A percentile compares a stretch with the other conserved stretches of the same genome.
phyloP scores from a whole-genome alignment of 2,797 vertebrate species.

The Cyprinella venusta region DNA sequence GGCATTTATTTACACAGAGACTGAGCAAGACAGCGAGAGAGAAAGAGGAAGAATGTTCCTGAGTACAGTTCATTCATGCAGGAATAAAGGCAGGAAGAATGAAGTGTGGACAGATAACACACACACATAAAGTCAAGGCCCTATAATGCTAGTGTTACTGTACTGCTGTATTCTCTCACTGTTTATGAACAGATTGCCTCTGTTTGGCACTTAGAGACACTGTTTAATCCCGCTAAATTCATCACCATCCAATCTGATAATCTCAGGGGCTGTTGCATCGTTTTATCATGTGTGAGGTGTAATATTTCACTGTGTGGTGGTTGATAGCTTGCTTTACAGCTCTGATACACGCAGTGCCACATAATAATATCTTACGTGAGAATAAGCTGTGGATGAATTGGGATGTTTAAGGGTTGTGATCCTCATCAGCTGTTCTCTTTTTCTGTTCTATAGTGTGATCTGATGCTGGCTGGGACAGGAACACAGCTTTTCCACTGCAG shows the following conservation, averaged over 20 bases:
- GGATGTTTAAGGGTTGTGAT: slow-evolving; percentile 41
- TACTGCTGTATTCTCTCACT: slow-evolving; percentile 23
- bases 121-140: slow-evolving; percentile 9
- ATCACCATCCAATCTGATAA: slow-evolving; percentile 42
- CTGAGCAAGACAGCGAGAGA: slow-evolving; percentile 18
- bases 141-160: slow-evolving; percentile 31
- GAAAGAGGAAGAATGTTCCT: slow-evolving; percentile 31
- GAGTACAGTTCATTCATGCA: slow-evolving; percentile 43
- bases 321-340: slow-evolving; percentile 23
- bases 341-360: neutral
- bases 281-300: slow-evolving; percentile 13
- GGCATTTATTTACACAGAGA: slow-evolving; percentile 15
- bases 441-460: slow-evolving; percentile 32
- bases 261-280: slow-evolving; percentile 36
- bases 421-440: slow-evolving; percentile 35
- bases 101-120: neutral
- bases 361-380: slow-evolving; percentile 17
- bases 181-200: slow-evolving; percentile 31
- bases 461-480: slow-evolving; percentile 38
- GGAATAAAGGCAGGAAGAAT: slow-evolving; percentile 37
- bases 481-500: slow-evolving; percentile 43
- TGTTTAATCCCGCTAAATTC: slow-evolving; percentile 32
- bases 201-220: slow-evolving; percentile 24
- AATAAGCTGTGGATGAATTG: slow-evolving; percentile 26
- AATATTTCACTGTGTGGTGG: slow-evolving; percentile 41